These are phyloP conservation scores for Centrocercus urophasianus DNA, from an alignment of 2,113 vertebrate genomes.

Conservation along the genomic window DNA sequence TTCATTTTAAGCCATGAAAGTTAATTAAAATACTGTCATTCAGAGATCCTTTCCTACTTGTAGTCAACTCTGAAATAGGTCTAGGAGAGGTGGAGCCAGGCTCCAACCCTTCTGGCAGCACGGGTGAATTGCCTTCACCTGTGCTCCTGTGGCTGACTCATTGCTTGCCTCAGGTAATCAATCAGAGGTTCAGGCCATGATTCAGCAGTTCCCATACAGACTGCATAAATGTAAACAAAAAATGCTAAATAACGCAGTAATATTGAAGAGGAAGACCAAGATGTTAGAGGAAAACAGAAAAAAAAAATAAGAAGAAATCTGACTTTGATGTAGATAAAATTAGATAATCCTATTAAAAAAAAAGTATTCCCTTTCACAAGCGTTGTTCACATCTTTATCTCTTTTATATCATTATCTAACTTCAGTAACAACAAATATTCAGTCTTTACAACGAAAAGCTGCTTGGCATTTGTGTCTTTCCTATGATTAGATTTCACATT, in stretches of 20 bases:
- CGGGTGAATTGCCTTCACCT: too few species aligned
- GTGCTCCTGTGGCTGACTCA: too few species aligned
- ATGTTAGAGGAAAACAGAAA: not conserved
- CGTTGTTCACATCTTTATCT: slow-evolving; percentile 4
- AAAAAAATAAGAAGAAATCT: not conserved
- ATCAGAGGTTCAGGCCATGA: too few species aligned
- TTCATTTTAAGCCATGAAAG: not conserved
- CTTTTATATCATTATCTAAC: slow-evolving; percentile 30
- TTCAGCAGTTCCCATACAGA: too few species aligned
- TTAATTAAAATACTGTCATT: not conserved
- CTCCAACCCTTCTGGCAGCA: too few species aligned
- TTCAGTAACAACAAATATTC: not conserved
- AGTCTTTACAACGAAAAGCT: slow-evolving; percentile 16
- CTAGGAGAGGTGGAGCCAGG: too few species aligned
- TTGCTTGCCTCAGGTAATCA: too few species aligned
- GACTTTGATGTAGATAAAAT: not conserved
- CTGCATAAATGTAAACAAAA: not conserved
- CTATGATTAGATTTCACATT: not conserved
- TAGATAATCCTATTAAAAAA: not conserved
- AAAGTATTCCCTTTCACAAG: not conserved
- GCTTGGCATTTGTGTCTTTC: not conserved
- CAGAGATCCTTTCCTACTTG: not conserved
- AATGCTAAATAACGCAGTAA: not conserved
- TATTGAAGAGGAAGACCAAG: not conserved
- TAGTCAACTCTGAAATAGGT: too few species aligned